Percentiles rank a stretch among this genome's conserved stretches.
Conservation (phyloP, 2,113 vertebrate species). For the Amphiprion ocellaris region DNA sequence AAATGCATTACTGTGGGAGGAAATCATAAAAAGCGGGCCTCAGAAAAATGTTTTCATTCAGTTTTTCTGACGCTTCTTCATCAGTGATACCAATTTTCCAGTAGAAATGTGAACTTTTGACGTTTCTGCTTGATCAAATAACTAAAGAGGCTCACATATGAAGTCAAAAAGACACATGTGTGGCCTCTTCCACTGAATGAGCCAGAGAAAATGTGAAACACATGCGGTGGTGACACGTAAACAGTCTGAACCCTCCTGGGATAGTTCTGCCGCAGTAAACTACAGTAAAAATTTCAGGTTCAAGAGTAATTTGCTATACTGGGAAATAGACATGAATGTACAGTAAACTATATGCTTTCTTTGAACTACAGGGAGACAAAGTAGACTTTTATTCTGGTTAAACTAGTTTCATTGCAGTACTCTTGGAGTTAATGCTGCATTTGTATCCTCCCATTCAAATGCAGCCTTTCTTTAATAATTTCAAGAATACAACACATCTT, state of each 20-base stretch:
- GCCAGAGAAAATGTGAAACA: constrained; percentile 24
- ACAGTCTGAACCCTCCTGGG: background rate
- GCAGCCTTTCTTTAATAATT: background rate
- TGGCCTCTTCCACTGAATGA: constrained; percentile 34
- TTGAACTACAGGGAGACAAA: background rate
- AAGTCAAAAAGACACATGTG: constrained; percentile 5
- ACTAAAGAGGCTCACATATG: background rate
- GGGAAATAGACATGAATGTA: background rate
- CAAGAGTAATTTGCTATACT: background rate
- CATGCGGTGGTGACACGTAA: constrained; percentile 27
- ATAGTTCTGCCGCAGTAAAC: background rate
- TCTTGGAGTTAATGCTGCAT: background rate
- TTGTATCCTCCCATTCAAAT: background rate
- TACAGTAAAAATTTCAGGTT: background rate
- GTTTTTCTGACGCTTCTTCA: background rate
- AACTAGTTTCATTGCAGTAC: background rate
- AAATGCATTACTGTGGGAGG: background rate
- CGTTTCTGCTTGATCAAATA: constrained; percentile 5
- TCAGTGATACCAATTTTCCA: constrained; percentile 5
- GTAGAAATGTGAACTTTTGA: background rate
- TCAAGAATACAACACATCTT: background rate
- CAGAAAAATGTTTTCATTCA: background rate
- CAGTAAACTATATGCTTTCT: background rate
- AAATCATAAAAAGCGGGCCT: background rate
- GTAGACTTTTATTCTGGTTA: background rate